Base-by-base conservation (phyloP, 2,797 vertebrate genomes). In the Salarias fasciatus region DNA sequence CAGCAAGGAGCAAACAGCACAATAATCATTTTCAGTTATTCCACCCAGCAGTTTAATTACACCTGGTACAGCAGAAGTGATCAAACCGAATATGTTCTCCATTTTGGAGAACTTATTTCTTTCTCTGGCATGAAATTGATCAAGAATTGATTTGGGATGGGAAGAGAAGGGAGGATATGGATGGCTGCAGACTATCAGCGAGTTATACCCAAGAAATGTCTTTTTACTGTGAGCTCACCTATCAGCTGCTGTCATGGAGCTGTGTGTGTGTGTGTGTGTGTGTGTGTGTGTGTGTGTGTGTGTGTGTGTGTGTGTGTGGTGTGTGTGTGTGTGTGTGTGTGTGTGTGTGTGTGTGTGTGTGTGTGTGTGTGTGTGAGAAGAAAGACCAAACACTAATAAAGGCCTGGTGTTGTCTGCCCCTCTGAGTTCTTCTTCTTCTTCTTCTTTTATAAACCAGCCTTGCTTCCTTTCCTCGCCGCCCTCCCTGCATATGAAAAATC, bases 401-500 rank as follows among this genome's bases (percentile, higher is more conserved):
- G 79, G 85, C 57, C 75, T 37, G 55, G 82, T 75, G 85, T 93
- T 94, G 94, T 94, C 94, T 86, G 53, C 68, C 47, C 78, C 43
- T 69, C 77, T 61, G 45, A 77, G 75, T 68, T 58, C 24, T 55
- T 41, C 46, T 48, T 45, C 28, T 31, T 43, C 24, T 12, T 24
- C 30, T 51, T 67, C 13, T 41, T 59, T 69, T 60, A 53, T 75
- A 86, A 91, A 90, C 89, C 86, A 86, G 83, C 81, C 93, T 91
- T 86, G 90, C 94, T 57, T 72, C 53, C 56, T 67, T 94, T 67
- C 94, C 92, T 67, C 57, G 69, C 81, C 74, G 53, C 72, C 73
- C 79, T 88, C 87, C 85, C 92, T 67, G 85, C 92, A 92, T 95
- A 96, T 97, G 97, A 98, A 97, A 99, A 98, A 98, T 98, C 96